Percentiles rank a stretch among this genome's conserved stretches.
Evolutionary conservation across 2,888 invertebrate species (phyloP).

Genomic region (Euplexia lucipara): DNA sequence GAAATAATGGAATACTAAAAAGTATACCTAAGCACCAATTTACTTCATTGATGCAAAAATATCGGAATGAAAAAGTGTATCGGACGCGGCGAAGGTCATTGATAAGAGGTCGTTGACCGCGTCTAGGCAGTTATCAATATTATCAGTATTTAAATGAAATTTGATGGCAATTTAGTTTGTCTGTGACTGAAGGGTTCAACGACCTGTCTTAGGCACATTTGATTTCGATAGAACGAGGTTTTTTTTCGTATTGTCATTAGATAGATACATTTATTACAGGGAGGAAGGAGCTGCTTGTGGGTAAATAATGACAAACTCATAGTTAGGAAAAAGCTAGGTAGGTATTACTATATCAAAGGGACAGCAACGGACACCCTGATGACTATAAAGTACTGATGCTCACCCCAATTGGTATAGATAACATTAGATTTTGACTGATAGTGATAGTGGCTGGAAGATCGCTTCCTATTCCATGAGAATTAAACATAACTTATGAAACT

Average conservation of each 20-base stretch:
- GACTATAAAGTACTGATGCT: too few species aligned
- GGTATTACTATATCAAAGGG: too few species aligned
- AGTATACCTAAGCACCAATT: neutral
- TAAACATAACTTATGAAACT: too few species aligned
- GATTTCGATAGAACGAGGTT: slow-evolving; percentile 29
- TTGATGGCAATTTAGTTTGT: slow-evolving; percentile 56
- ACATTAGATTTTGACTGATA: too few species aligned
- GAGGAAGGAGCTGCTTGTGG: too few species aligned
- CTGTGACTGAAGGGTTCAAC: slow-evolving; percentile 49
- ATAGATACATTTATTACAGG: neutral
- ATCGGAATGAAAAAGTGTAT: slow-evolving; percentile 53
- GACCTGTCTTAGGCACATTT: slow-evolving; percentile 48
- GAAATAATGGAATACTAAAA: neutral
- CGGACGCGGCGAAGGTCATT: slow-evolving; percentile 61
- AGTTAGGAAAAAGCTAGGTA: too few species aligned
- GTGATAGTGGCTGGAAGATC: too few species aligned
- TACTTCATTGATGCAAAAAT: slow-evolving; percentile 25
- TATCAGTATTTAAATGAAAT: slow-evolving; percentile 68
- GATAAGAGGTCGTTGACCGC: slow-evolving; percentile 68
- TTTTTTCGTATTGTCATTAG: slow-evolving; percentile 2
- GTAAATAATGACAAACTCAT: too few species aligned
- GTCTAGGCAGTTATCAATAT: slow-evolving; percentile 64
- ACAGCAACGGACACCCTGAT: too few species aligned
- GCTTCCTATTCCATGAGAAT: too few species aligned
- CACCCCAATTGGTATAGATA: too few species aligned